Evolutionary conservation across 2,888 invertebrate species (phyloP).

Genomic region (Cheiracanthium punctorium): DNA sequence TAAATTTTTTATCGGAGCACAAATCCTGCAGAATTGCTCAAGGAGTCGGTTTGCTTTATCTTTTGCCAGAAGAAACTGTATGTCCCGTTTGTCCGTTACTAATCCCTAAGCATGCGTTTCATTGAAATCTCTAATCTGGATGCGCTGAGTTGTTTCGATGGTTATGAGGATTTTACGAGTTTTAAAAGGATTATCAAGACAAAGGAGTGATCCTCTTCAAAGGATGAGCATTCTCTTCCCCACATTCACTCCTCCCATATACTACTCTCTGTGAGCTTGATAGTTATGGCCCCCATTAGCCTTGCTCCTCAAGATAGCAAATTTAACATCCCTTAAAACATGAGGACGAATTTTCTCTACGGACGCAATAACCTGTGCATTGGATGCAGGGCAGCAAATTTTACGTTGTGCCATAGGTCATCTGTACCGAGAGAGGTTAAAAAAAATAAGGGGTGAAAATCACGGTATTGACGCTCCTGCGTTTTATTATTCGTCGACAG

Average conservation of each 20-base stretch:
- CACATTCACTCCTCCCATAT: background rate
- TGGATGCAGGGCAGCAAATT: background rate
- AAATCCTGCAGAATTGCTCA: background rate
- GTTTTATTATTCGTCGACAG: background rate
- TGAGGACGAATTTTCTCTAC: constrained; percentile 54
- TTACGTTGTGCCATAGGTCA: constrained; percentile 3
- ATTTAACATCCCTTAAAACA: constrained; percentile 68
- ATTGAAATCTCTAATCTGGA: constrained; percentile 13
- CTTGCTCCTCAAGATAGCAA: constrained; percentile 60
- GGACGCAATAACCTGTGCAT: constrained; percentile 41
- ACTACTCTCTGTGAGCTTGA: constrained; percentile 9
- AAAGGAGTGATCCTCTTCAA: constrained; percentile 1
- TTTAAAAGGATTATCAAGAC: constrained; percentile 17
- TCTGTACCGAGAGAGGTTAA: background rate
- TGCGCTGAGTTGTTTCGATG: constrained; percentile 13
- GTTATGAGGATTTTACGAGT: constrained; percentile 17
- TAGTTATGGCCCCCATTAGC: constrained; percentile 67
- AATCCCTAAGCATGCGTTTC: constrained; percentile 1
- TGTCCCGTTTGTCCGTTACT: constrained; percentile 4
- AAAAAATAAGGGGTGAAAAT: background rate
- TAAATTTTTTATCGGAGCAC: background rate
- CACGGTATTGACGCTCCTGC: background rate
- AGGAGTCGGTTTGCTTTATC: background rate
- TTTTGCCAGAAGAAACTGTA: background rate
- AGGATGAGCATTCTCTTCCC: constrained; percentile 12